Evolutionary conservation across 2,113 vertebrate genomes (phyloP).

Genomic region (Eretmochelys imbricata): DNA sequence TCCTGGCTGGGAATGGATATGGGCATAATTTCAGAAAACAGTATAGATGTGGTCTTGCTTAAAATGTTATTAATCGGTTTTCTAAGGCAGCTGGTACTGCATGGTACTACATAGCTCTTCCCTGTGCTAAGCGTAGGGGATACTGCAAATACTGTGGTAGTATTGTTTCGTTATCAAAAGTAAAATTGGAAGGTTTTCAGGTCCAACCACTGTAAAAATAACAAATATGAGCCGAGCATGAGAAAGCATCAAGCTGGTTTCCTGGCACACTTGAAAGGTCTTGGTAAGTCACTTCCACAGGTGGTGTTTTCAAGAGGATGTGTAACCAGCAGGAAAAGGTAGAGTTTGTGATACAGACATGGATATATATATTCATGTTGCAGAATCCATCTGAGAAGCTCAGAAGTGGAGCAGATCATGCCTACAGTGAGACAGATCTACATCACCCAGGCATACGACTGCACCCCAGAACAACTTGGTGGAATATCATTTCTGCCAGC

Average conservation of each 20-base stretch:
- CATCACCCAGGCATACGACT: accelerated
- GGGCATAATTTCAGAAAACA: not conserved
- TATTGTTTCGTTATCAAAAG: slow-evolving; percentile 20
- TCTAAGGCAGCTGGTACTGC: not conserved
- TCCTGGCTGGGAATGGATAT: not conserved
- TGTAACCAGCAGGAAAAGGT: not conserved
- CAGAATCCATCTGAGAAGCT: not conserved
- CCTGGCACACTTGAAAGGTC: not conserved
- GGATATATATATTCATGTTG: not conserved
- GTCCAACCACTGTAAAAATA: not conserved
- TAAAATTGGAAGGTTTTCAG: slow-evolving; percentile 7
- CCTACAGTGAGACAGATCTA: accelerated
- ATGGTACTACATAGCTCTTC: not conserved
- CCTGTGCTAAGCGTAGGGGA: not conserved
- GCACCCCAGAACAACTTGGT: not conserved
- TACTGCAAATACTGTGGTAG: not conserved
- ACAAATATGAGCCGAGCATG: slow-evolving; percentile 10
- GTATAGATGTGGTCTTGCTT: not conserved
- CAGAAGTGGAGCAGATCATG: not conserved
- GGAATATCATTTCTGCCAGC: not conserved
- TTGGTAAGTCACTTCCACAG: not conserved
- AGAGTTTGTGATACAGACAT: not conserved
- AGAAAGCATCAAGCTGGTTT: slow-evolving; percentile 13
- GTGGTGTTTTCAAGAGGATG: not conserved
- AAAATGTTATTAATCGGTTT: not conserved